A percentile compares a stretch with the other conserved stretches of the same genome.
Evolutionary conservation across 2,888 invertebrate genomes (phyloP).

Genomic region (Druceiella hillmani): DNA sequence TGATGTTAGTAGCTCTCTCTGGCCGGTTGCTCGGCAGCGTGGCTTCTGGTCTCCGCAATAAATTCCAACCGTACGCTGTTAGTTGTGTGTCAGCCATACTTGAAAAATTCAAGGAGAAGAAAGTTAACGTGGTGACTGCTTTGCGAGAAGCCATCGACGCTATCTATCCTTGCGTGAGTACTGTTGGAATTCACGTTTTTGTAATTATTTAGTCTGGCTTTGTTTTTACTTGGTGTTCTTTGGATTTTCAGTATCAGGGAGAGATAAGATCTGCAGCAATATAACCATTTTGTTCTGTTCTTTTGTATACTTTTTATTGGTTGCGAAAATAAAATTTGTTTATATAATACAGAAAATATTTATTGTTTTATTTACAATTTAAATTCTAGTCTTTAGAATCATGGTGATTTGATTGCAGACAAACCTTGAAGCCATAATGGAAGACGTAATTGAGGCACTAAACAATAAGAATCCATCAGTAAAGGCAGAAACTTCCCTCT

Average conservation of each 20-base stretch:
- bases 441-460: slow-evolving; percentile 80
- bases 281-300: no score
- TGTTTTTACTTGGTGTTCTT: no score
- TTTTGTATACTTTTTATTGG: no score
- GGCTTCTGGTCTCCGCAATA: slow-evolving; percentile 81
- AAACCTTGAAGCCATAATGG: slow-evolving; percentile 74
- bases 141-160: slow-evolving; percentile 89
- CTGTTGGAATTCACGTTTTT: no score
- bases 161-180: slow-evolving; percentile 69
- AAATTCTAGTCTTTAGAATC: not conserved
- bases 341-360: no score
- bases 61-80: slow-evolving; percentile 79
- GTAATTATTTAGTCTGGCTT: no score
- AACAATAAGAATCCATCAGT: slow-evolving; percentile 89
- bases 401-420: slow-evolving; percentile 52
- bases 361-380: no score
- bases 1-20: slow-evolving; percentile 84
- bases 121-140: slow-evolving; percentile 80
- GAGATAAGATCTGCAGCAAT: no score
- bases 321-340: no score
- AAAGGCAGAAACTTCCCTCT: slow-evolving; percentile 80
- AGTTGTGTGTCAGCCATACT: slow-evolving; percentile 72
- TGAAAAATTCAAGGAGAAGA: slow-evolving; percentile 98
- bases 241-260: no score
- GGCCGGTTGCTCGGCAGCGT: slow-evolving; percentile 77